Base-by-base conservation (phyloP, 2,888 invertebrate species). In the Eugnorisma glareosa region DNA sequence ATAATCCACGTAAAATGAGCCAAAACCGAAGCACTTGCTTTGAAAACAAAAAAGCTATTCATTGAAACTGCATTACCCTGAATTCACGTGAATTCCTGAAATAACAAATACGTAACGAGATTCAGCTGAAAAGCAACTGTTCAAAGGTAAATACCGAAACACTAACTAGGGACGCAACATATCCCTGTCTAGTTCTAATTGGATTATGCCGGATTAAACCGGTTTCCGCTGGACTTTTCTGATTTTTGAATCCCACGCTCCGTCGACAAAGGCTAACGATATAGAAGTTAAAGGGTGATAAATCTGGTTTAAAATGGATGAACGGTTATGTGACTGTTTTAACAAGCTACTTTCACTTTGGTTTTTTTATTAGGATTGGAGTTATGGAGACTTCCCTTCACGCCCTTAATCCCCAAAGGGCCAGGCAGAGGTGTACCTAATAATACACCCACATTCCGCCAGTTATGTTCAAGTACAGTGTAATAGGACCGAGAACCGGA, bases 171-270 rank as follows among this genome's bases (percentile, higher is more conserved):
- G 73, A 79, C 81, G 84, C 70, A 86, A 85, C 81, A 64, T 15
- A 28, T 4, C 67, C 73, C 43, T 77, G 70, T 70, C 67, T 40
- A 59, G 73, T 75, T 64, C 59, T 84, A 88, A 87, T 88, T 86
- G 89, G 89, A 87, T 88, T 88, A 89, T 59, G 75, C 80, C 59
- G 77, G 87, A 75, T 85, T 81, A 78, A 83, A 75, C 77, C 43
- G 64, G 79, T 75, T 82, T 68, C 31, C 61, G 63, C 54, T 35
- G 73, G 77, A 73, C 11, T 66, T 76, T 85, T 81, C 59, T 13
- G 57, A 66, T 73, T 78, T 83, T 75, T 67, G 1, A 64, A 37
- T 31, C 10, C 54, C 61, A 28, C 37, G 35, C 45, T 59, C 18
- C n/a, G 43, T 40, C 43, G 59, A 63, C 79, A 82, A 86, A 87